These are phyloP conservation scores for Clytia hemisphaerica DNA, from an alignment of 30 jellyfish, hydroid and myxozoan species.

Conservation along the genomic window DNA sequence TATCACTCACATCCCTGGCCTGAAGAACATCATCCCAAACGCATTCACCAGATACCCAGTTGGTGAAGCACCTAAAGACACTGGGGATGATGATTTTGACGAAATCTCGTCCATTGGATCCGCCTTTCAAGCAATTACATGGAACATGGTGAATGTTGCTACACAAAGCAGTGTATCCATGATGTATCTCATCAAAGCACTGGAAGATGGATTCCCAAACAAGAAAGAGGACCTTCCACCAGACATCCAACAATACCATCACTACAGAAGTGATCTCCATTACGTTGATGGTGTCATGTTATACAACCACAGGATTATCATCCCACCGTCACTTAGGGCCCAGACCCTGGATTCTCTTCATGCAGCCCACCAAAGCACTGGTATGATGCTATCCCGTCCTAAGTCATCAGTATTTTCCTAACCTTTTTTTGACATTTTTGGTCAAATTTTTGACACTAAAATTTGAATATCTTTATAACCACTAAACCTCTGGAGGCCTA, in stretches of 20 bases:
- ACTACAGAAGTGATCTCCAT: neutral
- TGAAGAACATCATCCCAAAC: constrained; percentile 2
- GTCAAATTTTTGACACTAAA: no score
- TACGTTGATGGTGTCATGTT: no score
- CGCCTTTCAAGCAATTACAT: neutral
- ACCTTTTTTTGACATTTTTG: no score
- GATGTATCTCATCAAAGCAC: constrained; percentile 6
- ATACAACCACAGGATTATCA: no score
- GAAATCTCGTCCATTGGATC: constrained; percentile 1
- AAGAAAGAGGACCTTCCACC: constrained; percentile 8
- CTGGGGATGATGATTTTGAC: neutral
- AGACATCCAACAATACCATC: constrained; percentile 11
- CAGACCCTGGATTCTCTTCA: no score
- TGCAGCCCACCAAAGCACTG: no score
- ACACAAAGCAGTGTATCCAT: constrained; percentile 2
- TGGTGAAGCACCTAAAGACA: neutral
- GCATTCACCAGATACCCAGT: constrained; percentile 6
- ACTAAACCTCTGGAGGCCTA: no score
- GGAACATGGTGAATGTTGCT: constrained; percentile 10
- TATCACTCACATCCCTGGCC: neutral
- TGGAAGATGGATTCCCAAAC: constrained; percentile 14
- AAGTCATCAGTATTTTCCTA: no score
- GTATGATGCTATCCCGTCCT: no score
- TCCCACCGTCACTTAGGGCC: no score
- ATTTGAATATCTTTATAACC: no score